Base-by-base conservation (phyloP, 2,113 vertebrate species). In the Platichthys stellatus region DNA sequence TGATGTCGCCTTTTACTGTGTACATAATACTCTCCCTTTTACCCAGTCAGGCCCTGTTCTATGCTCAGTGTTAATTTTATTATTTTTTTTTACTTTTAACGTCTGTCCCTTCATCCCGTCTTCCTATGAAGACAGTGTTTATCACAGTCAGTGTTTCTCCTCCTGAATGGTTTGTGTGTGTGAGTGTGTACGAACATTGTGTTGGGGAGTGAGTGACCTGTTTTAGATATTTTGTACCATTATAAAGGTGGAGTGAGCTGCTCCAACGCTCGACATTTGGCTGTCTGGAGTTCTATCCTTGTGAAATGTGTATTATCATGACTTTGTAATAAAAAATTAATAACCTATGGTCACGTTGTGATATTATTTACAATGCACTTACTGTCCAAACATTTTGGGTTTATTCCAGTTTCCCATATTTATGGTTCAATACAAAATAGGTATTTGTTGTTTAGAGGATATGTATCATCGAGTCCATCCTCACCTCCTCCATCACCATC, bases 261-360 rank as follows among this genome's bases (percentile, higher is more conserved):
- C 63, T 74, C 66, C 18, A 31, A 7, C 28, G 5, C 28, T 31
- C 31, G 5, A 56, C 56, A 68, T 47, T 40, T 82, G 79, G 75
- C 88, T 76, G 80, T 91, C 79, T 85, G 72, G 82, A 87, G 63
- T 91, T 88, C 59, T 82, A 81, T 88, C 87, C 77, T 89, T 92
- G 90, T 93, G 83, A 92, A 91, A 87, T 90, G 91, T 91, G 86
- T 85, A 90, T 93, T 92, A 83, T 90, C 83, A 84, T 83, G 76
- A 86, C 69, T 94, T 94, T 93, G 87, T 87, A 86, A 92, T 92
- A 89, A 85, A 89, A 79, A 88, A 24, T 14, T 15, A 62, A 35
- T 11, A 58, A 4, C 23, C 2, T 12, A 58, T 24, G 23, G 10
- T 7, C 15, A n/a, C 2, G 18, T 51, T 17, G 13, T 17, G 45